These are phyloP conservation scores for Zaprionus nigranus DNA, from an alignment of 1,140 invertebrate genomes.

Conservation along the genomic window DNA sequence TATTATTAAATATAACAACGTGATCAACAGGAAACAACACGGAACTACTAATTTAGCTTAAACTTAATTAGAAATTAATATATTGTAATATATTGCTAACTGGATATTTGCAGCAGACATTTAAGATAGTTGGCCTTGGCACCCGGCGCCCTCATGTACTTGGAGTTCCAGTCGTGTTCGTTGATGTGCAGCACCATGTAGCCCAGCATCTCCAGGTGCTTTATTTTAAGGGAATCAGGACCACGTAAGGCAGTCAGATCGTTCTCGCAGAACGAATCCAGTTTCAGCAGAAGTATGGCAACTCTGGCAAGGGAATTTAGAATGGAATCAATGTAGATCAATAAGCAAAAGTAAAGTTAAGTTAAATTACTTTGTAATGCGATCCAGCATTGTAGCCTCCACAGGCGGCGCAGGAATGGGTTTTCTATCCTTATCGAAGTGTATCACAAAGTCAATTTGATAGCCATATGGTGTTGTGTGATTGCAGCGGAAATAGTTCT, in stretches of 20 bases:
- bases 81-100: constrained; percentile 14
- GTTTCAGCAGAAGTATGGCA: constrained; percentile 81
- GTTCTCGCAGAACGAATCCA: constrained; percentile 83
- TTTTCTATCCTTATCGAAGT: constrained; percentile 71
- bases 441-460: constrained; percentile 83
- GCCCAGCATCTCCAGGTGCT: constrained; percentile 87
- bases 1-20: constrained; percentile 8
- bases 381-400: constrained; percentile 72
- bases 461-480: constrained; percentile 83
- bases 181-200: constrained; percentile 86
- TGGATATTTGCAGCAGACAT: constrained; percentile 71
- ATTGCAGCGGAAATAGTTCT: constrained; percentile 74
- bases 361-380: constrained; percentile 74
- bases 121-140: constrained; percentile 84
- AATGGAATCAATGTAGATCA: background rate
- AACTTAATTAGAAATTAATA: constrained; percentile 1
- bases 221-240: constrained; percentile 83
- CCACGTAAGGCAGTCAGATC: constrained; percentile 84
- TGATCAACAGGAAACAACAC: constrained; percentile 10
- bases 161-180: constrained; percentile 86
- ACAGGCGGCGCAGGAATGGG: constrained; percentile 56
- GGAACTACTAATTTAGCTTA: background rate
- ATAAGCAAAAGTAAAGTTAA: too few species aligned
- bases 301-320: constrained; percentile 62
- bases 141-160: constrained; percentile 80